These are phyloP conservation scores for Stramonita haemastoma DNA, from an alignment of 2,888 invertebrate species.

Conservation along the genomic window DNA sequence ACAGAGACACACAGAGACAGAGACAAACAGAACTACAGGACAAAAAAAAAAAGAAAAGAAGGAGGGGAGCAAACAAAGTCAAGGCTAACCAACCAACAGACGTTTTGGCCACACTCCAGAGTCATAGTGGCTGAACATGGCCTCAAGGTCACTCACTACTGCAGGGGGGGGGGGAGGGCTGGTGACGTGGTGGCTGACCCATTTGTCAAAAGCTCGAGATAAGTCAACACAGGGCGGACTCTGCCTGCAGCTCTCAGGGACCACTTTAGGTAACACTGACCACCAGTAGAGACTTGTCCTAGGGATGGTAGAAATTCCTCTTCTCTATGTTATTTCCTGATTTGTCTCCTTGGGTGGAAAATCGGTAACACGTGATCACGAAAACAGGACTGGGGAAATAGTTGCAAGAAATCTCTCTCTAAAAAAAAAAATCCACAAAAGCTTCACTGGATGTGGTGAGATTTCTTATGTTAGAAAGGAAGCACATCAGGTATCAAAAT, in stretches of 20 bases:
- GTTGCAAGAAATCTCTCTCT: background rate
- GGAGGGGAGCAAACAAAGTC: too few species aligned
- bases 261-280: background rate
- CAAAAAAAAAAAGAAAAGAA: too few species aligned
- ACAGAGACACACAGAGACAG: too few species aligned
- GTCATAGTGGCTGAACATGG: background rate
- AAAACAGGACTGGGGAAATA: background rate
- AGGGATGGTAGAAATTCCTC: background rate
- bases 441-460: too few species aligned
- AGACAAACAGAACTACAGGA: too few species aligned
- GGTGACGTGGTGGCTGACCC: background rate
- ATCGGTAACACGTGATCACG: background rate
- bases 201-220: background rate
- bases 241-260: background rate
- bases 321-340: background rate
- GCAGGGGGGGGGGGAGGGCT: background rate
- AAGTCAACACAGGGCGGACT: conserved; percentile 8
- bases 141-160: background rate
- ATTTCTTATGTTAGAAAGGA: too few species aligned
- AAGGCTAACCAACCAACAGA: too few species aligned
- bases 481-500: too few species aligned
- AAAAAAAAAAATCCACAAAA: too few species aligned
- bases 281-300: background rate
- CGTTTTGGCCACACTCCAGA: too few species aligned
- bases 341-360: background rate